Evolutionary conservation across 2,888 invertebrate genomes (phyloP).

Genomic region (Siphlonurus alternatus): DNA sequence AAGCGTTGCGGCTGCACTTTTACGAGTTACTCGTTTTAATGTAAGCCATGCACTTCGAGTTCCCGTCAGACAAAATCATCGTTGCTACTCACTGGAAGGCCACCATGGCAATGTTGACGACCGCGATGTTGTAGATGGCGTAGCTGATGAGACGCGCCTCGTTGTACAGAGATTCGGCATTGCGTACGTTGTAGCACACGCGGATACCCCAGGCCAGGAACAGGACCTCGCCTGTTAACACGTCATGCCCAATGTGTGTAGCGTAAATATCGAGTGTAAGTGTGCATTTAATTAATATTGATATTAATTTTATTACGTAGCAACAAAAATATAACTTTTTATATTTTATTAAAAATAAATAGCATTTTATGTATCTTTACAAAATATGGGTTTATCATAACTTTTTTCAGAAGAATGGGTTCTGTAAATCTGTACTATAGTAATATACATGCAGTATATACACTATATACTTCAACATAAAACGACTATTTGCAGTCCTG

Average conservation of each 20-base stretch:
- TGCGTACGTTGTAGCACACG: slow-evolving; percentile 71
- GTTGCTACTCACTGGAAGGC: slow-evolving; percentile 69
- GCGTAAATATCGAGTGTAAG: not conserved
- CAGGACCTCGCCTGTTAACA: slow-evolving; percentile 47
- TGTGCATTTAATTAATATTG: not conserved
- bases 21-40: no score
- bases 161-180: slow-evolving; percentile 84
- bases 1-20: no score
- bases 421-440: no score
- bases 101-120: slow-evolving; percentile 83
- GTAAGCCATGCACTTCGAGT: no score
- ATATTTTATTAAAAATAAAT: not conserved
- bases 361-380: no score
- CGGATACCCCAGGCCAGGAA: slow-evolving; percentile 73
- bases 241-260: not conserved
- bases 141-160: slow-evolving; percentile 86
- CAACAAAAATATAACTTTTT: not conserved
- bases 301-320: not conserved
- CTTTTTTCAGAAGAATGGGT: no score
- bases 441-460: no score
- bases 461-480: no score
- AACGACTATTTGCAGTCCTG: no score
- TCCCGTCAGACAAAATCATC: no score
- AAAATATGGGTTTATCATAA: no score
- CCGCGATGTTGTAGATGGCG: slow-evolving; percentile 87